Evolutionary conservation across 2,113 vertebrate genomes (phyloP).

Genomic region (Apaloderma vittatum): DNA sequence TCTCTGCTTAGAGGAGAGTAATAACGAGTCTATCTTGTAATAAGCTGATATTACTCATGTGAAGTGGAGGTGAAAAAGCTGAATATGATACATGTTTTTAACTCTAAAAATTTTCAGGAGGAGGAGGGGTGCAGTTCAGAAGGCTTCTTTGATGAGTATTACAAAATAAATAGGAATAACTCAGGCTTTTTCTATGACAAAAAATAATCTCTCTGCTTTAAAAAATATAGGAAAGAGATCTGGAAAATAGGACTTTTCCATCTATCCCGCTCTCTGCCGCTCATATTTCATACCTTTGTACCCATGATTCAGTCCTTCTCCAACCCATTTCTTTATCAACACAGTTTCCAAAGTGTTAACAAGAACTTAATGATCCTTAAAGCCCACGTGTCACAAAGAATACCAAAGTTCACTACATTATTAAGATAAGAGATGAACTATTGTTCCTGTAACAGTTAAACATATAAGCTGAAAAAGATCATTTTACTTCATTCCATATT

Average conservation of each 20-base stretch:
- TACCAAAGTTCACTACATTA: constrained; percentile 60
- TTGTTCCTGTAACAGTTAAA: background rate
- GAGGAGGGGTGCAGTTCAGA: rapidly evolving
- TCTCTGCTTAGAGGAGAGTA: background rate
- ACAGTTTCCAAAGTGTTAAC: background rate
- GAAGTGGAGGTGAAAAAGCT: background rate
- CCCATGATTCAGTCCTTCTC: background rate
- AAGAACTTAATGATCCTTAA: background rate
- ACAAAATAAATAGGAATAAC: background rate
- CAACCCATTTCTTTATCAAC: background rate
- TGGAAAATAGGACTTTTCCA: background rate
- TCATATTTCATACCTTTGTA: background rate
- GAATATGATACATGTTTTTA: background rate
- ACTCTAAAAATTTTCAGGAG: background rate
- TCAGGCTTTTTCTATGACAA: background rate
- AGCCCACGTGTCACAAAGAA: background rate
- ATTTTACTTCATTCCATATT: background rate
- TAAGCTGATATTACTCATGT: background rate
- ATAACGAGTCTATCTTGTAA: background rate
- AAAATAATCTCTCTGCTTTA: background rate
- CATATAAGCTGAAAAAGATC: background rate
- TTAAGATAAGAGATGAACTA: constrained; percentile 64
- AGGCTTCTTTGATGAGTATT: background rate
- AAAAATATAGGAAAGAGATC: background rate
- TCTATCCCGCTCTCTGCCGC: background rate